A percentile compares a stretch with the other conserved stretches of the same genome.
Conservation (phyloP, 2,797 vertebrate species). For the Sebastes itinus region DNA sequence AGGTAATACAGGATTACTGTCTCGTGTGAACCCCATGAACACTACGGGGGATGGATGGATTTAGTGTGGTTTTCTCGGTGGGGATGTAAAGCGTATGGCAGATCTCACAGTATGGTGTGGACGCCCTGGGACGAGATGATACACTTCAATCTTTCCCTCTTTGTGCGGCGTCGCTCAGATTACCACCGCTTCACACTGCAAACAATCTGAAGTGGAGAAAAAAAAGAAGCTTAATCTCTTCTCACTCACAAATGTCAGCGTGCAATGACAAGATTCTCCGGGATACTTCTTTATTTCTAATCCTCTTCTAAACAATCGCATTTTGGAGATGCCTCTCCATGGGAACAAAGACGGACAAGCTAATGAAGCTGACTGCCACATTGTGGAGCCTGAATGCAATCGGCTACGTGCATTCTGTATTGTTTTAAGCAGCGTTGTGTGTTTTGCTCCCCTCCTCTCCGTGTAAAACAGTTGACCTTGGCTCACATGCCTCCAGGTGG, state of each 20-base stretch:
- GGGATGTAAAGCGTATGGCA: conserved; percentile 48
- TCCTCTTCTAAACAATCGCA: conserved; percentile 62
- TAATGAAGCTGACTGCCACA: conserved; percentile 44
- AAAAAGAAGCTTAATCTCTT: conserved; percentile 34
- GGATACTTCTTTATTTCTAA: conserved; percentile 60
- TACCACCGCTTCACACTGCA: conserved; percentile 50
- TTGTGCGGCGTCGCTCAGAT: conserved; percentile 53
- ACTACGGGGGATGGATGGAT: conserved; percentile 56
- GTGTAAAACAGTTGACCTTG: conserved; percentile 77
- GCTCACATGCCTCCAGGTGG: conserved; percentile 72
- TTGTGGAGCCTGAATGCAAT: conserved; percentile 35
- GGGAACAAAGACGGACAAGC: conserved; percentile 53
- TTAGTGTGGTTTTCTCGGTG: conserved; percentile 58
- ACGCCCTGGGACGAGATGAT: conserved; percentile 59
- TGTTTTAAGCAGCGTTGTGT: conserved; percentile 55
- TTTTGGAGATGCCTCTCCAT: conserved; percentile 12
- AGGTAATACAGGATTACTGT: conserved; percentile 65
- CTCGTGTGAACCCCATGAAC: conserved; percentile 44
- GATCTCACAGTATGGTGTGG: conserved; percentile 61
- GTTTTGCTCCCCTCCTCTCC: conserved; percentile 36
- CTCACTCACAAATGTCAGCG: conserved; percentile 48
- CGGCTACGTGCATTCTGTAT: conserved; percentile 31
- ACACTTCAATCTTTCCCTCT: conserved; percentile 58
- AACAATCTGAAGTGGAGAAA: conserved; percentile 28
- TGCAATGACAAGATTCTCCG: conserved; percentile 47